Conservation (phyloP, 2,113 vertebrate genomes). For the Sander vitreus region DNA sequence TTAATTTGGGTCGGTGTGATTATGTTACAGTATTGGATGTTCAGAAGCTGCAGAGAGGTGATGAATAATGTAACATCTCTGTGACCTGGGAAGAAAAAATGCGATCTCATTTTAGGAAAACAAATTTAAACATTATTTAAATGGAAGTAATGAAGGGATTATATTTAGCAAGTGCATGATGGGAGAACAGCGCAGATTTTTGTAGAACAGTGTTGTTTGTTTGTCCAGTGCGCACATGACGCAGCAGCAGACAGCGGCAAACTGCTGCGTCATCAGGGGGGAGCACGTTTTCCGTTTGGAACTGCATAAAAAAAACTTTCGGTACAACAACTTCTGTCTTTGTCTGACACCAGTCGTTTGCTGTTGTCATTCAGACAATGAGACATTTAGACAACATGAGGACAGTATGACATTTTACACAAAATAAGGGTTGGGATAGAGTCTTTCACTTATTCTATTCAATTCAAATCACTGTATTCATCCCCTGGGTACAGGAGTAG, state of each 20-base stretch:
- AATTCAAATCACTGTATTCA: no score
- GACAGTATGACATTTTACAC: no score
- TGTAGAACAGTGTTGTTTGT: background rate
- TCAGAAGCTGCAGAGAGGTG: background rate
- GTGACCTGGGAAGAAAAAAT: slow-evolving; percentile 23
- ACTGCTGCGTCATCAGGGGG: slow-evolving; percentile 54
- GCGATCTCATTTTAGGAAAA: background rate
- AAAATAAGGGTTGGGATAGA: no score
- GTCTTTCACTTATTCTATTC: no score
- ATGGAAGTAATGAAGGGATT: background rate
- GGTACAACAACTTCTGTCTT: background rate
- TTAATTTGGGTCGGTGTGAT: background rate
- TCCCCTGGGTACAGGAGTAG: no score
- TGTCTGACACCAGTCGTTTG: no score
- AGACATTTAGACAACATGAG: no score
- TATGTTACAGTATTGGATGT: background rate
- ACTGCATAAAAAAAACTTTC: slow-evolving; percentile 1
- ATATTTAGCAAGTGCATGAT: background rate
- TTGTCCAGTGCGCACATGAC: slow-evolving; percentile 19
- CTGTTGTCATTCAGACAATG: no score
- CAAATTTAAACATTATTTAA: background rate
- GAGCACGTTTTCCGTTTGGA: slow-evolving; percentile 16
- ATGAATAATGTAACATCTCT: slow-evolving; percentile 38
- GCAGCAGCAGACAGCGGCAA: slow-evolving; percentile 42
- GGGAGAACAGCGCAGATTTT: background rate